A percentile compares a stretch with the other conserved stretches of the same genome.
These are phyloP conservation scores for Ariolimax columbianus DNA, from an alignment of 2,888 invertebrate species.

Conservation along the genomic window DNA sequence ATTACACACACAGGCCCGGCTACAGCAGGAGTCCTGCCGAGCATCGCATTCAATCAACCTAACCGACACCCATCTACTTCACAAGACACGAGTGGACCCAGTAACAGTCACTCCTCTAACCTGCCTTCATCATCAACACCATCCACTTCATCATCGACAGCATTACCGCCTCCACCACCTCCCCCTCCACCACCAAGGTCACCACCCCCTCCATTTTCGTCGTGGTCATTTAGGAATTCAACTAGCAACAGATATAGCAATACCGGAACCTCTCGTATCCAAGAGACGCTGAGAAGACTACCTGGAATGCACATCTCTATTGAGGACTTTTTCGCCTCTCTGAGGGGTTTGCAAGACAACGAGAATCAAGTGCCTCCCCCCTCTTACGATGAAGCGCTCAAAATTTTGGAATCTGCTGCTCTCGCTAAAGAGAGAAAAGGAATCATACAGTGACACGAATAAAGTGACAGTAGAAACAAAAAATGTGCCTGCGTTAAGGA, in stretches of 20 bases:
- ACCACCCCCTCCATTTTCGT: slow-evolving; percentile 29
- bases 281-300: slow-evolving; percentile 28
- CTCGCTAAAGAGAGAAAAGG: neutral
- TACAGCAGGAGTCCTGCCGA: neutral
- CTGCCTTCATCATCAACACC: neutral
- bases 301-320: slow-evolving; percentile 56
- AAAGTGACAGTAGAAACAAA: too few relatives aligned
- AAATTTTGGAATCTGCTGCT: slow-evolving; percentile 48
- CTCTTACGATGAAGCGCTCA: slow-evolving; percentile 55
- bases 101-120: neutral
- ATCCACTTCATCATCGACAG: neutral
- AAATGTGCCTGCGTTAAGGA: too few relatives aligned
- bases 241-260: neutral
- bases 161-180: slow-evolving; percentile 27
- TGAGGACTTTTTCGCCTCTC: slow-evolving; percentile 51
- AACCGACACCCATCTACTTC: neutral
- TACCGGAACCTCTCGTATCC: neutral
- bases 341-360: slow-evolving; percentile 17
- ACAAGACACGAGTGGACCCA: neutral
- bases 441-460: slow-evolving; percentile 17
- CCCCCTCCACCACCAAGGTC: slow-evolving; percentile 24
- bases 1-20: neutral
- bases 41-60: neutral
- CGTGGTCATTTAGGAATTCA: neutral
- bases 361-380: slow-evolving; percentile 52